phyloP scores from a whole-genome alignment of 2,113 vertebrate species.

The Carollia perspicillata region DNA sequence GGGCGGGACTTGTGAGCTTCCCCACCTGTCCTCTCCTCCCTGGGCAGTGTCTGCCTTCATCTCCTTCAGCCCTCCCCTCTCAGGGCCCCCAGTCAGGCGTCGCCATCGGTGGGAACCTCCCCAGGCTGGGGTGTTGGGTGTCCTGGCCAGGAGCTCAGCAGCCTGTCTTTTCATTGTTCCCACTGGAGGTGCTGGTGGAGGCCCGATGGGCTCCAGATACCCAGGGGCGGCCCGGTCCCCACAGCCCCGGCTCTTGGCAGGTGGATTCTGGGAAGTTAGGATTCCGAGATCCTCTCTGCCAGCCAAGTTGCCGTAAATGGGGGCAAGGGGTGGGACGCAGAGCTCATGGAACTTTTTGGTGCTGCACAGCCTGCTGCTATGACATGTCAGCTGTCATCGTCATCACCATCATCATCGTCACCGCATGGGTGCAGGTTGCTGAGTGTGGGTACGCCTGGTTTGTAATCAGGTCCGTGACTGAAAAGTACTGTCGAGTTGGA shows the following conservation, averaged over 20 bases:
- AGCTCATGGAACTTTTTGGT: not conserved
- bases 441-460: not conserved
- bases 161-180: not conserved
- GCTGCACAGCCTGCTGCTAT: not conserved
- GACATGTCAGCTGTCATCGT: accelerated
- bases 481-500: not conserved
- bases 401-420: too few species aligned
- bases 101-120: not conserved
- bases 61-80: accelerated
- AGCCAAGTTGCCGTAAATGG: not conserved
- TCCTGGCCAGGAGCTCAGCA: not conserved
- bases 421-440: not conserved
- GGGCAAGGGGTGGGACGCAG: too few species aligned
- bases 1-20: not conserved
- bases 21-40: accelerated
- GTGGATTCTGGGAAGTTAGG: not conserved
- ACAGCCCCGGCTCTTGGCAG: not conserved
- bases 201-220: not conserved
- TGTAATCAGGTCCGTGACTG: not conserved
- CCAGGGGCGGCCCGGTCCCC: not conserved
- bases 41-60: not conserved
- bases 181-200: not conserved
- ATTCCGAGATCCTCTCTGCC: not conserved
- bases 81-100: not conserved
- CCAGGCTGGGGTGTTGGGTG: not conserved